Conservation (phyloP, 2,113 vertebrate genomes). For the Ceyx cyanopectus region DNA sequence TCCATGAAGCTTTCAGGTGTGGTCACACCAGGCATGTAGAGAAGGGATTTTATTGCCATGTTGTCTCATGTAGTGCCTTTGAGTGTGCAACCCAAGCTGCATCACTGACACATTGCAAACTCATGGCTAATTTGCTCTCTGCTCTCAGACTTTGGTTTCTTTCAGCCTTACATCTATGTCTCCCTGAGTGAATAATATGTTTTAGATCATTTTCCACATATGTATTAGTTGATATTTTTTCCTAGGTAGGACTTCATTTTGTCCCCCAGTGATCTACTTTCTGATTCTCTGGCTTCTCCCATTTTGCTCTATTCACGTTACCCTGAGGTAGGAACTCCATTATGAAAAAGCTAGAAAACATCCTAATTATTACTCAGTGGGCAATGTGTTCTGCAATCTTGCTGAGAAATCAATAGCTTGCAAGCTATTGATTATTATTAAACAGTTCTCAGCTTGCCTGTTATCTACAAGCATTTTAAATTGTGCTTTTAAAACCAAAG, state of each 20-base stretch:
- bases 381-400: background rate
- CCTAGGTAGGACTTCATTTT: background rate
- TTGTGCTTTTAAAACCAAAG: background rate
- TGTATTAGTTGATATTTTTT: background rate
- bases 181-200: background rate
- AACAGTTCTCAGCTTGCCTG: background rate
- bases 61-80: conserved; percentile 47
- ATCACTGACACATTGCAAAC: conserved; percentile 4
- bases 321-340: background rate
- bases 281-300: background rate
- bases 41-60: background rate
- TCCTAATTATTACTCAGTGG: background rate
- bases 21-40: background rate
- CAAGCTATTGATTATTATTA: background rate
- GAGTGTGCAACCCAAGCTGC: background rate
- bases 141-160: background rate
- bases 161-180: background rate
- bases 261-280: background rate
- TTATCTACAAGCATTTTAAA: background rate
- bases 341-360: background rate
- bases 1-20: conserved; percentile 20
- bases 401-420: background rate
- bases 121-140: background rate
- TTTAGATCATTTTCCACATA: background rate
- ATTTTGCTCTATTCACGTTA: background rate